Evolutionary conservation across 2,888 invertebrate genomes (phyloP), one percentile per base, ranked within the genome.

Genomic region (Sphecodes monilicornis): DNA sequence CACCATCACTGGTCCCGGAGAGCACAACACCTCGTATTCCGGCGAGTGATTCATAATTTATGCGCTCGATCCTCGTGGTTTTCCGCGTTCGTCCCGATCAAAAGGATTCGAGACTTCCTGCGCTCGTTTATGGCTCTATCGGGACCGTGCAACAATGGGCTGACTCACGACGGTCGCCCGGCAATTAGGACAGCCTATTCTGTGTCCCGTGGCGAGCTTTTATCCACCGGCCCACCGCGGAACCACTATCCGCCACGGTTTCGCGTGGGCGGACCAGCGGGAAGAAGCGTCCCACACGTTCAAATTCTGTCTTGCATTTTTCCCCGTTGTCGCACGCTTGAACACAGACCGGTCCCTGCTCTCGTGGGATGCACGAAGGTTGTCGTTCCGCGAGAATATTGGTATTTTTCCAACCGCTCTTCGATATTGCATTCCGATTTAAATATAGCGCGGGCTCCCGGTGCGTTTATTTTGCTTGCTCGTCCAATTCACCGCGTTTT

Each of bases 101-200:
- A 26, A 57, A 70, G 70, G 26, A 39, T 36, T 3, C 22, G n/a
- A 10, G 29, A 80, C 78, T 80, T 78, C 77, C 80, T 77, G 60
- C 39, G n/a, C 64, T 29, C 70, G 86, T 70, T 43, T 68, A 41
- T 76, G 41, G 57, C 50, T 50, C 79, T 57, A 39, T 74, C 60
- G 39, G 79, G 46, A 83, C 80, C 78, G 36, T 4, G 41, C 69
- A 39, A 85, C 89, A 78, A 89, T 85, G 70, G 78, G 80, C 84
- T 89, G 89, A 89, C 84, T 89, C 89, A 89, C 70, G 85, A 54
- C 60, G 84, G 80, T 84, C 78, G 50, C 78, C 57, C 77, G 54
- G 68, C 89, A 89, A 89, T 89, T 89, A 85, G 84, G 82, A 84
- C 88, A 78, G 70, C 60, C 80, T 78, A 73, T 82, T 72, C 76